A percentile compares a stretch with the other conserved stretches of the same genome.
Evolutionary conservation across 1,140 invertebrate genomes (phyloP).

Genomic region (Ips typographus): DNA sequence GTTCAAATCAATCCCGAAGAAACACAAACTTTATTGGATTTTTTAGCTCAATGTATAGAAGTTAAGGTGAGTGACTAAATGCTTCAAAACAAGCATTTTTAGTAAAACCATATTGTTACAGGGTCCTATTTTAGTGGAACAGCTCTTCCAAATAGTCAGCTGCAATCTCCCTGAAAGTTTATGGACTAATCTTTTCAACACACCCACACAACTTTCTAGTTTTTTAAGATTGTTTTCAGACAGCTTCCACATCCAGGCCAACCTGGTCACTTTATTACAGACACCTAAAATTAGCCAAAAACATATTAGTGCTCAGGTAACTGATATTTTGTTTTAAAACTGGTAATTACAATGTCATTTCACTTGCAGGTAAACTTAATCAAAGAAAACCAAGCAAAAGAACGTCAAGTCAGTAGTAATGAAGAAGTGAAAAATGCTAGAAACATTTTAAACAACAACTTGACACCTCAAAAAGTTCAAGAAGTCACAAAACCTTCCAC

Average conservation of each 20-base stretch:
- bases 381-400: constrained; percentile 38
- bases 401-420: constrained; percentile 24
- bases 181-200: constrained; percentile 84
- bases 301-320: constrained; percentile 48
- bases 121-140: constrained; percentile 78
- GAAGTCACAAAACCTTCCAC: not conserved
- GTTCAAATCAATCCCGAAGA: constrained; percentile 78
- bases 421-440: constrained; percentile 41
- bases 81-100: not conserved
- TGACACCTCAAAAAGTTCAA: not conserved
- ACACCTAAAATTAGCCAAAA: constrained; percentile 63
- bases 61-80: constrained; percentile 55
- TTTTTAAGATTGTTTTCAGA: constrained; percentile 89
- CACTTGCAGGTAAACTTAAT: constrained; percentile 30
- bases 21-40: constrained; percentile 74
- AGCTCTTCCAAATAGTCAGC: constrained; percentile 79
- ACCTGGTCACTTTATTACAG: constrained; percentile 79
- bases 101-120: constrained; percentile 9
- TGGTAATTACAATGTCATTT: too few relatives aligned
- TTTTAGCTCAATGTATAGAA: constrained; percentile 75
- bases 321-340: not conserved
- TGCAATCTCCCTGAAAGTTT: constrained; percentile 74
- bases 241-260: constrained; percentile 86
- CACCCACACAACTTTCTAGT: constrained; percentile 78
- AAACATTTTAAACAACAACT: constrained; percentile 31